phyloP scores from a whole-genome alignment of 1,140 invertebrate genomes.

The Piezodorus guildinii region DNA sequence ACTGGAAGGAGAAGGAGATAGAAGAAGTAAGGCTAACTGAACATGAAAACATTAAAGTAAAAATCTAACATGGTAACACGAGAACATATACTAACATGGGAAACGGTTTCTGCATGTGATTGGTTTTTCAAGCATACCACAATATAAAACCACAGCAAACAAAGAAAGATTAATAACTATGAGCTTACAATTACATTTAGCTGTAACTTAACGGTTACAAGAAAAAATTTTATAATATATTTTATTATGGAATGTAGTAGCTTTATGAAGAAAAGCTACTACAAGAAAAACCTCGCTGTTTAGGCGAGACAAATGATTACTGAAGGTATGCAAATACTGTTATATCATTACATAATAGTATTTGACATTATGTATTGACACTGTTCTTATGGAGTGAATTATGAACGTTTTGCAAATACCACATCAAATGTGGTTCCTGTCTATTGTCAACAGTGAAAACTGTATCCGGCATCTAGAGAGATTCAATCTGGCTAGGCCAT shows the following conservation, averaged over 20 bases:
- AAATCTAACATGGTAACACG: conserved; percentile 5
- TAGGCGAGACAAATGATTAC: conserved; percentile 12
- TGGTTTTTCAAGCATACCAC: conserved; percentile 15
- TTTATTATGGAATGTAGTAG: conserved; percentile 16
- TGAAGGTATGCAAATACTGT: conserved; percentile 22
- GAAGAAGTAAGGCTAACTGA: conserved; percentile 2
- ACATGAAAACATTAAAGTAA: conserved; percentile 1
- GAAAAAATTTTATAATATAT: conserved; percentile 15
- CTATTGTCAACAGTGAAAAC: conserved; percentile 16
- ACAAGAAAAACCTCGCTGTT: conserved; percentile 15
- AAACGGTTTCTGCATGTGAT: conserved; percentile 11
- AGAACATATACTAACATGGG: conserved; percentile 1
- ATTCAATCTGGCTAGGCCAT: conserved; percentile 9
- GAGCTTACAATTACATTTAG: conserved; percentile 20
- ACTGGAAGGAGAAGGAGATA: conserved; percentile 4
- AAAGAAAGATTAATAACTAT: conserved; percentile 16
- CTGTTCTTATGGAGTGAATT: conserved; percentile 18
- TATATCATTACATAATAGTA: conserved; percentile 29
- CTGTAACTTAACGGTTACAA: conserved; percentile 21
- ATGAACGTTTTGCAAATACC: conserved; percentile 12
- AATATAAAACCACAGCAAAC: conserved; percentile 22
- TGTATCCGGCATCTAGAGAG: conserved; percentile 22
- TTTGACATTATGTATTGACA: conserved; percentile 28
- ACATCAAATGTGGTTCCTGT: conserved; percentile 10
- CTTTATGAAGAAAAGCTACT: conserved; percentile 4